phyloP scores from a whole-genome alignment of 2,888 invertebrate species.

The Pteria penguin region DNA sequence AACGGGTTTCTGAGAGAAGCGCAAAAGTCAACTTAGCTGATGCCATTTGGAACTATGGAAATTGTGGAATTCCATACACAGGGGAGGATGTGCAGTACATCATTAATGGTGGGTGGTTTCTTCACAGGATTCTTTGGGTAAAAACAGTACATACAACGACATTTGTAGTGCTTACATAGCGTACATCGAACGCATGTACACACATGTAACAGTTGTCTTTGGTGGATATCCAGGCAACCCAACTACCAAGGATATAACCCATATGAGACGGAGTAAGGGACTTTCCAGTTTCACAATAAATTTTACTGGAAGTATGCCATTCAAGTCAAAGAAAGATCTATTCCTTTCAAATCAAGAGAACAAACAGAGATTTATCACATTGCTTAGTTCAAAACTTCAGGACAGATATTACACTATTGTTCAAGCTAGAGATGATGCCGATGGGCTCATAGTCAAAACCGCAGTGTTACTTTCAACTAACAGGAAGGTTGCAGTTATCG shows the following conservation, averaged over 20 bases:
- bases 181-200: not conserved
- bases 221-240: slow-evolving; percentile 45
- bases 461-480: too few species aligned
- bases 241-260: slow-evolving; percentile 46
- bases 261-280: slow-evolving; percentile 6
- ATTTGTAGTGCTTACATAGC: not conserved
- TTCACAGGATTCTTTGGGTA: slow-evolving; percentile 7
- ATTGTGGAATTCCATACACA: not conserved
- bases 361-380: not conserved
- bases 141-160: not conserved
- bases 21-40: slow-evolving; percentile 52
- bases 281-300: not conserved
- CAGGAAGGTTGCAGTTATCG: too few species aligned
- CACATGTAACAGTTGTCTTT: slow-evolving; percentile 49
- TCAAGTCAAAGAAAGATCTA: slow-evolving; percentile 6
- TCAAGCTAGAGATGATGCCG: not conserved
- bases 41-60: slow-evolving; percentile 37
- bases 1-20: slow-evolving; percentile 37
- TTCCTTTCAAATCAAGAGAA: slow-evolving; percentile 3
- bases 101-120: slow-evolving; percentile 10
- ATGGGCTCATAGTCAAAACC: too few species aligned
- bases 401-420: not conserved
- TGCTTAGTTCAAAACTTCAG: not conserved
- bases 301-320: not conserved
- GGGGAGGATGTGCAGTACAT: not conserved